Base-by-base conservation (phyloP, 2,888 invertebrate genomes). In the Scaptomyza reducta region DNA sequence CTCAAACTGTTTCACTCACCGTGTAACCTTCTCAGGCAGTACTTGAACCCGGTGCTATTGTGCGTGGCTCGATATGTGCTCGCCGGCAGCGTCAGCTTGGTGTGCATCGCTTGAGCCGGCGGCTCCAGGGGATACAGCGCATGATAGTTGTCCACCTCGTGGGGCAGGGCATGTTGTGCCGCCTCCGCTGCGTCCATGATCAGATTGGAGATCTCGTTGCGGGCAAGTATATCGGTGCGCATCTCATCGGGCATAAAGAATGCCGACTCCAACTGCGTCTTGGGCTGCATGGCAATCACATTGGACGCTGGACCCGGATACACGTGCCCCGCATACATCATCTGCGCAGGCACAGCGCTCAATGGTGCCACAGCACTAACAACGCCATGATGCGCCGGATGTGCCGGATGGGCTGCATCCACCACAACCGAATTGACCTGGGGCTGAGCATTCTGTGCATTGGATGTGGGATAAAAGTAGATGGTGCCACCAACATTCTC, bases 401-500 rank as follows among this genome's bases (percentile, higher is more conserved):
- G 72, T 11, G 74, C 83, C n/a, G 74, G 70, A 58, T 73, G 73
- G 16, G 73, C 65, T 18, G 73, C 60, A 62, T 84, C 84, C 44
- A 84, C 89, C 14, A 89, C 91, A 16, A 90, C 87, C 65, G 87
- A 88, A 70, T 89, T 90, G 50, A 89, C 90, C 53, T 88, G 90
- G 33, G 89, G 82, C 74, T 85, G 91, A 73, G 77, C 89, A 51
- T 83, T 90, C 79, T 90, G 91, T 61, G 92, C 90, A 83, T 93
- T 94, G 65, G 93, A 92, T 67, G 95, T 94, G 38, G 95, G 94
- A 91, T 97, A 98, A 92, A 98, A 98, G 91, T 98, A 98, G 50
- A 98, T 98, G 14, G 98, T 98, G 27, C 98, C 98, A 59, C 97
- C 97, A 70, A 97, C 97, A 93, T 96, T 97, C 92, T 97, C 97